Base-by-base conservation (phyloP, 2,888 invertebrate species). In the Sarcophaga caerulescens region DNA sequence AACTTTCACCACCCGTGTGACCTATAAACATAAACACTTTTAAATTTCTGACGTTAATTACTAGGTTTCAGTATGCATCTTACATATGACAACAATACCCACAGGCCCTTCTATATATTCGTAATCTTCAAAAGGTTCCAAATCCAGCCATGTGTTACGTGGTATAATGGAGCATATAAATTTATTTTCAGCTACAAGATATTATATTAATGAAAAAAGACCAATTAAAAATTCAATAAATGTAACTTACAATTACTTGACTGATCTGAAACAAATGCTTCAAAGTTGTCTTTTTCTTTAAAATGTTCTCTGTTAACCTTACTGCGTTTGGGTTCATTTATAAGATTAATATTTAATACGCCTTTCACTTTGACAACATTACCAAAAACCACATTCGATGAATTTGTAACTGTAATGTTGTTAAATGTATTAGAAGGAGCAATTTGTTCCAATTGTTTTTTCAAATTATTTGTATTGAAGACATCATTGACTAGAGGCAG, bases 321-420 rank as follows among this genome's bases (percentile, higher is more conserved):
- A 60, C 35, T 57, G 14, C 25, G 23, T 71, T 82, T 71, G 84
- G n/a, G 8, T 66, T 66, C 44, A 44, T 66, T 44, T 44, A 44
- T 44, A 3, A 73, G 14, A 73, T 73, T 85, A 21, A 93, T 92
- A 84, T 93, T 92, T 82, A 94, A 91, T 11, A 94, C 93, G 8
- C 94, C 94, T 79, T 93, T 94, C 19, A 94, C 92, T 70, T 94
- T 93, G n/a, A 93, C 94, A 2, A 94, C 91, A 89, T 94, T 94
- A 45, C 94, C 94, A 75, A 94, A 92, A 86, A 93, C 93, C 1
- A 94, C 93, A 85, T 93, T 92, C 57, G 92, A 92, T 0, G 94
- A 94, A 80, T 94, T 93, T 82, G 93, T 91, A 57, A 94, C 93
- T 45, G 92, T 90, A 0, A 93, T 91, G 88, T 93, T 92, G 71